phyloP scores from a whole-genome alignment of 2,888 invertebrate species.

The Sesia apiformis region DNA sequence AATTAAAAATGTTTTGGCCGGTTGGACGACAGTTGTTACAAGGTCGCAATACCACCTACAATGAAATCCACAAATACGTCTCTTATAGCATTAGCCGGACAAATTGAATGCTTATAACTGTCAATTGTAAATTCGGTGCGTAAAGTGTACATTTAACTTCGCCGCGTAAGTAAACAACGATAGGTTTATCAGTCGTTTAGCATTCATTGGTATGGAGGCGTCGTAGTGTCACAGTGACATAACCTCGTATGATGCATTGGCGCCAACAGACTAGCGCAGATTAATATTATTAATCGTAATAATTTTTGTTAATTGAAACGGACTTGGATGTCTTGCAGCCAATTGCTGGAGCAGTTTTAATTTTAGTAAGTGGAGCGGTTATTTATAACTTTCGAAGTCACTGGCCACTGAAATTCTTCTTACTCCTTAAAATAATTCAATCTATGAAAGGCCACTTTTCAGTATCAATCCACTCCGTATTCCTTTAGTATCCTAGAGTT shows the following conservation, averaged over 20 bases:
- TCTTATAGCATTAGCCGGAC: neutral
- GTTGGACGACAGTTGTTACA: slow-evolving; percentile 19
- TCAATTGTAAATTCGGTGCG: neutral
- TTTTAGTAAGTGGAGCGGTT: slow-evolving; percentile 49
- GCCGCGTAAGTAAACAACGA: neutral
- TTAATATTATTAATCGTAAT: slow-evolving; percentile 40
- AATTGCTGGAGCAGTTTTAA: slow-evolving; percentile 37
- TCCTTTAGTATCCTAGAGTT: too few species aligned
- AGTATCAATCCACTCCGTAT: too few species aligned
- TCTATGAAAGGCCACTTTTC: too few species aligned
- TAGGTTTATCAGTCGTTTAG: neutral
- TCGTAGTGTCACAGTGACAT: slow-evolving; percentile 9
- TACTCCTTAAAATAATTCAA: neutral
- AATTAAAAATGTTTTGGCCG: slow-evolving; percentile 38
- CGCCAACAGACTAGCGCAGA: slow-evolving; percentile 44
- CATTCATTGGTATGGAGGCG: slow-evolving; percentile 4
- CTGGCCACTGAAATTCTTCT: neutral
- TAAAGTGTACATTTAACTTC: neutral
- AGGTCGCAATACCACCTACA: slow-evolving; percentile 25
- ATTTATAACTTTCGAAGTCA: slow-evolving; percentile 21
- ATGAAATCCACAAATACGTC: slow-evolving; percentile 1
- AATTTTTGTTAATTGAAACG: slow-evolving; percentile 59
- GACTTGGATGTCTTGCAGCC: slow-evolving; percentile 39
- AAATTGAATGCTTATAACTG: neutral
- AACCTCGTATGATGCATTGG: slow-evolving; percentile 24